Evolutionary conservation across 2,888 invertebrate genomes (phyloP).

Genomic region (Drosophila siamana): DNA sequence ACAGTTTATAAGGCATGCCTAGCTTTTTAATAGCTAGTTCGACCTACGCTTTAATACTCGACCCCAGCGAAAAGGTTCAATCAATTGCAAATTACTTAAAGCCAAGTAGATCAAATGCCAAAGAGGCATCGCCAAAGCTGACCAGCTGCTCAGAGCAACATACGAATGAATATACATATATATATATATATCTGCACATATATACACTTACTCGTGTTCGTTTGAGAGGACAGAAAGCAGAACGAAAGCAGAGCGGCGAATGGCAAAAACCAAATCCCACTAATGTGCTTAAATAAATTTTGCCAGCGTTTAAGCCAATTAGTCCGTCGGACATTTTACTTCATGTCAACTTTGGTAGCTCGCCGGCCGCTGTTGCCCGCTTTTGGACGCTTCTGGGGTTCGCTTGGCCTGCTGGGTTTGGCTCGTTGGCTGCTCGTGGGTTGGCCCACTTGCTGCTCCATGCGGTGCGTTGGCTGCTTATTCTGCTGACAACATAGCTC

Average conservation of each 20-base stretch:
- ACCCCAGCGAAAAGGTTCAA: constrained; percentile 38
- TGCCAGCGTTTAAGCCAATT: constrained; percentile 84
- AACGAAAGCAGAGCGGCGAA: constrained; percentile 33
- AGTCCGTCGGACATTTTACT: constrained; percentile 85
- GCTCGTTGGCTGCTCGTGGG: constrained; percentile 42
- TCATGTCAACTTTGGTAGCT: constrained; percentile 83
- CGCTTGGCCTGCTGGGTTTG: constrained; percentile 22
- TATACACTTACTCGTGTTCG: background rate
- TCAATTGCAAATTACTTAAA: constrained; percentile 53
- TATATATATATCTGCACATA: too few relatives aligned
- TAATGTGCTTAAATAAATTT: constrained; percentile 82
- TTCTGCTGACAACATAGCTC: constrained; percentile 74
- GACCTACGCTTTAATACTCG: background rate
- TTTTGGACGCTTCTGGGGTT: constrained; percentile 50
- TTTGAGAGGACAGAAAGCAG: constrained; percentile 16
- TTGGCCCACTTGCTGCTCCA: constrained; percentile 71
- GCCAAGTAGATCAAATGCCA: constrained; percentile 61
- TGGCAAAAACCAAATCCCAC: constrained; percentile 82
- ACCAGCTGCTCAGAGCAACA: constrained; percentile 54
- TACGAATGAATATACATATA: background rate
- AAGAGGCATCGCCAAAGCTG: constrained; percentile 21
- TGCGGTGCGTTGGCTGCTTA: constrained; percentile 62
- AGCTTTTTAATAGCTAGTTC: background rate
- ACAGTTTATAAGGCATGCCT: background rate
- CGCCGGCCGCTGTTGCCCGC: constrained; percentile 54